These are phyloP conservation scores for Corticium candelabrum DNA, from an alignment of 37 sponge, comb jelly and placozoan genomes.

Conservation along the genomic window DNA sequence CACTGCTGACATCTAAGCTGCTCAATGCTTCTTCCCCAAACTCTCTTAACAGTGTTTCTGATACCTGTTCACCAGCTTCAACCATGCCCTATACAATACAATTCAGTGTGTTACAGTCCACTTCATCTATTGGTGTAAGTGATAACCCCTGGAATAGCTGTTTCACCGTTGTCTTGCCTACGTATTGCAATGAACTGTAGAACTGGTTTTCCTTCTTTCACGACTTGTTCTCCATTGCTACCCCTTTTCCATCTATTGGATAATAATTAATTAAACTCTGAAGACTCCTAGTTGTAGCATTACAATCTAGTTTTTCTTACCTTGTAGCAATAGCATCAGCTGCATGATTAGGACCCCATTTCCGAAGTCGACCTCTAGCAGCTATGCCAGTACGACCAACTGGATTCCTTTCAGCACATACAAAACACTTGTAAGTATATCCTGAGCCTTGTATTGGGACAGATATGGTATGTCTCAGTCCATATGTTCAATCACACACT, in stretches of 20 bases:
- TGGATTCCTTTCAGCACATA: conserved; percentile 45
- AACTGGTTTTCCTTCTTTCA: conserved; percentile 53
- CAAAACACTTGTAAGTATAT: neutral
- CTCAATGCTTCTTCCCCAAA: conserved; percentile 99
- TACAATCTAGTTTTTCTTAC: too few species aligned
- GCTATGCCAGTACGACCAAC: conserved; percentile 86
- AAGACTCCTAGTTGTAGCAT: too few species aligned
- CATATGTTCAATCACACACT: too few species aligned
- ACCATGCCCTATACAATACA: conserved; percentile 99
- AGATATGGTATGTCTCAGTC: too few species aligned
- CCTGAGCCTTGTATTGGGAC: too few species aligned
- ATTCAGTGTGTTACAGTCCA: too few species aligned
- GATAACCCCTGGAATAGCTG: conserved; percentile 95
- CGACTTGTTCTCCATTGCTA: conserved; percentile 32
- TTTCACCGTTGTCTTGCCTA: conserved; percentile 74
- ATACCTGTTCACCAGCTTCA: conserved; percentile 97
- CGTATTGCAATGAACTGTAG: conserved; percentile 93
- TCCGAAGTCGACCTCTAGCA: conserved; percentile 80
- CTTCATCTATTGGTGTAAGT: too few species aligned
- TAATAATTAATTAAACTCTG: neutral
- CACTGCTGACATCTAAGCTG: conserved; percentile 52
- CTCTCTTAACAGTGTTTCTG: conserved; percentile 89
- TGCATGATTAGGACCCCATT: conserved; percentile 99
- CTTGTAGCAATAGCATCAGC: conserved; percentile 96
- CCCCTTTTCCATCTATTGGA: conserved; percentile 72